Evolutionary conservation across 2,888 invertebrate genomes (phyloP).

Genomic region (Aethes cnicana): DNA sequence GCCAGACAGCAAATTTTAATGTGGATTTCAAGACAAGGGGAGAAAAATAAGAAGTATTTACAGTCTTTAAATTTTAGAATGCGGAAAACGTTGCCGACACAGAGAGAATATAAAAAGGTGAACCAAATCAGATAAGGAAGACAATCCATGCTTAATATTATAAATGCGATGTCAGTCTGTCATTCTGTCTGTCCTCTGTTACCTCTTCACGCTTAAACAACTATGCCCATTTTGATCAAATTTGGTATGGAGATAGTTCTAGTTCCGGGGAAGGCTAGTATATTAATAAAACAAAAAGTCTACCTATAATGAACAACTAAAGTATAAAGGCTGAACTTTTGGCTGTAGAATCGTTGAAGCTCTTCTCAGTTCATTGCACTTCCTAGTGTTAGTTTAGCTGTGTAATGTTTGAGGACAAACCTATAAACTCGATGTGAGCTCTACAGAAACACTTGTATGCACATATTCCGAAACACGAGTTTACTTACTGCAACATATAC

Average conservation of each 20-base stretch:
- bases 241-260: no score
- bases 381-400: conserved; percentile 58
- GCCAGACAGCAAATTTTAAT: conserved; percentile 56
- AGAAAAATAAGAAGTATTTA: conserved; percentile 35
- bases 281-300: no score
- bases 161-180: no score
- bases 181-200: no score
- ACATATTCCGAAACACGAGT: conserved; percentile 40
- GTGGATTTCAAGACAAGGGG: conserved; percentile 67
- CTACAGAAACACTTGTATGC: conserved; percentile 51
- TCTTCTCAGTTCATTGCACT: conserved; percentile 53
- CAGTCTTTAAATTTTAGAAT: conserved; percentile 9
- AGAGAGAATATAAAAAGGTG: neutral
- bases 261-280: no score
- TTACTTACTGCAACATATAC: conserved; percentile 15
- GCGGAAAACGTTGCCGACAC: neutral
- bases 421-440: conserved; percentile 56
- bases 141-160: no score
- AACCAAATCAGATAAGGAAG: no score
- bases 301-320: no score
- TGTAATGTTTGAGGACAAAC: conserved; percentile 59
- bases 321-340: no score
- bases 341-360: conserved; percentile 39
- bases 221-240: no score
- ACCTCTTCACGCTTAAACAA: no score